Evolutionary conservation across 2,797 vertebrate species (phyloP).

Genomic region (Hybognathus amarus): DNA sequence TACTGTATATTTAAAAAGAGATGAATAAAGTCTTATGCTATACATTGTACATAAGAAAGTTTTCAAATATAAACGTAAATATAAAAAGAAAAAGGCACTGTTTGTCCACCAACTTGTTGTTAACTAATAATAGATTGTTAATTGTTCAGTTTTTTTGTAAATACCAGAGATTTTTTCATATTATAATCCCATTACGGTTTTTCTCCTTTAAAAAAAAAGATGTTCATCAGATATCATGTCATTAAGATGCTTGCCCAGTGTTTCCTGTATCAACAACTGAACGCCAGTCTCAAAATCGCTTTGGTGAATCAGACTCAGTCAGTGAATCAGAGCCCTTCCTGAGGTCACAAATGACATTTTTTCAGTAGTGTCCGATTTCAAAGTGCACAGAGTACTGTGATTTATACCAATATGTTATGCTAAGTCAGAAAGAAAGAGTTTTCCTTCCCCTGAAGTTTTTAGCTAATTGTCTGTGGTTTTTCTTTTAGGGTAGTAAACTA

Average conservation of each 20-base stretch:
- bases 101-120: neutral
- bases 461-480: neutral
- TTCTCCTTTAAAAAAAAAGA: neutral
- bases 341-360: neutral
- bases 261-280: neutral
- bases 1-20: too few relatives aligned
- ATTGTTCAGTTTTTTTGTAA: too few relatives aligned
- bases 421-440: neutral
- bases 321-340: neutral
- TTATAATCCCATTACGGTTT: too few relatives aligned
- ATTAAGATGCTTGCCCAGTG: neutral
- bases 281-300: neutral
- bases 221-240: neutral
- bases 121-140: too few relatives aligned
- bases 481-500: constrained; percentile 90
- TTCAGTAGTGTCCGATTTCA: neutral
- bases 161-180: too few relatives aligned
- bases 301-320: neutral
- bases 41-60: neutral
- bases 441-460: neutral
- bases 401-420: neutral
- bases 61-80: neutral
- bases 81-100: neutral
- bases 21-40: neutral
- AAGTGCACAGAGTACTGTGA: neutral